These are phyloP conservation scores for Enteromius unitaeniatus DNA, from an alignment of 2,797 vertebrate genomes.

Conservation along the genomic window DNA sequence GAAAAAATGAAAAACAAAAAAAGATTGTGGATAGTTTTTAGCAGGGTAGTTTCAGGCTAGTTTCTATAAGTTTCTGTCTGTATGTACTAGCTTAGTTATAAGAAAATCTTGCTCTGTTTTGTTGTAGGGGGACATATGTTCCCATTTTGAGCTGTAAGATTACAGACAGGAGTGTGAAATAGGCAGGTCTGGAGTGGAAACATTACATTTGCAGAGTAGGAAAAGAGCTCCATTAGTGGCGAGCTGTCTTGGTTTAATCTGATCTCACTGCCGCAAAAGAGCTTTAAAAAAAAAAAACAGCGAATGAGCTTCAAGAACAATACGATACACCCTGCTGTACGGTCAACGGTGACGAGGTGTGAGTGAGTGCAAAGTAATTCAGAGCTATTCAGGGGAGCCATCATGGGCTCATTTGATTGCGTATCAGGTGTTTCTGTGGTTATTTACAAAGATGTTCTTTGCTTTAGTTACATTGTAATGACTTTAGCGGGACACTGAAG, in stretches of 20 bases:
- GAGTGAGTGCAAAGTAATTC: constrained; percentile 12
- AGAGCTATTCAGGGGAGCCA: neutral
- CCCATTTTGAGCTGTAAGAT: neutral
- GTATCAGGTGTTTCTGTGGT: neutral
- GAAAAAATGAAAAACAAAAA: no score
- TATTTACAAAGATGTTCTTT: neutral
- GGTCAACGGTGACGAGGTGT: constrained; percentile 1
- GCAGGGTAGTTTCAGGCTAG: no score
- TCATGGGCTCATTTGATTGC: neutral
- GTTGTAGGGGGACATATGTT: neutral
- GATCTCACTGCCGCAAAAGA: constrained; percentile 41
- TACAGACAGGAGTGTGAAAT: neutral
- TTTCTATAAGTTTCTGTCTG: no score
- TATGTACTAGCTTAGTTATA: neutral
- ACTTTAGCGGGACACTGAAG: neutral
- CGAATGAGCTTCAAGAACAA: constrained; percentile 25
- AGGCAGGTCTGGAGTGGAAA: neutral
- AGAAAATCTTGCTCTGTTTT: neutral
- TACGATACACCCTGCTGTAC: neutral
- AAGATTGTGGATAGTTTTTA: no score
- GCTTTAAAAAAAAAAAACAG: constrained; percentile 31
- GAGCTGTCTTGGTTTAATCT: constrained; percentile 35
- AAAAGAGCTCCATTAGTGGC: neutral
- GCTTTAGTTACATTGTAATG: neutral
- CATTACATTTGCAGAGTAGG: neutral